phyloP scores from a whole-genome alignment of 2,888 invertebrate genomes.

The Hypomecis punctinalis region DNA sequence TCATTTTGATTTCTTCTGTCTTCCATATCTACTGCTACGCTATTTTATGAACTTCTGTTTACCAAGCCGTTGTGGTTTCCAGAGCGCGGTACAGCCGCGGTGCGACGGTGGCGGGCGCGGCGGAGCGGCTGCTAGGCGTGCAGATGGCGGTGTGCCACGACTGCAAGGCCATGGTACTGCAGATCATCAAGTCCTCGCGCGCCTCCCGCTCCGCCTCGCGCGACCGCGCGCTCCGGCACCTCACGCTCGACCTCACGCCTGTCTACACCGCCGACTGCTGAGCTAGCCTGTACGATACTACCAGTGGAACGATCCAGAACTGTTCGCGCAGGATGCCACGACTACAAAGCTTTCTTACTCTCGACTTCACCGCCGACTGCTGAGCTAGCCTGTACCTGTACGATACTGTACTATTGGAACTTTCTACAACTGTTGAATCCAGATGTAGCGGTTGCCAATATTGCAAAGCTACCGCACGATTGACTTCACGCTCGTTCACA shows the following conservation, averaged over 20 bases:
- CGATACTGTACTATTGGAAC: no score
- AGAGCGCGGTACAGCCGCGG: constrained; percentile 87
- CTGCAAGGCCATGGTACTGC: constrained; percentile 96
- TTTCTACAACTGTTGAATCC: no score
- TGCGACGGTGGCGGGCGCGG: constrained; percentile 81
- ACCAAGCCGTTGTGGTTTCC: constrained; percentile 28
- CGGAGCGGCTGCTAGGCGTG: constrained; percentile 89
- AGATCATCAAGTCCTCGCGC: constrained; percentile 95
- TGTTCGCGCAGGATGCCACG: no score
- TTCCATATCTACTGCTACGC: no score
- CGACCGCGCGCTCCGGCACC: constrained; percentile 92
- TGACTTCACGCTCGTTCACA: constrained; percentile 93
- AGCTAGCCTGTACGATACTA: neutral
- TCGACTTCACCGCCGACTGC: no score
- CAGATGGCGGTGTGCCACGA: constrained; percentile 97
- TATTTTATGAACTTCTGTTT: no score
- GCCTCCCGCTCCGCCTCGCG: constrained; percentile 92
- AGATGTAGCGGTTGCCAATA: no score
- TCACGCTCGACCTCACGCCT: constrained; percentile 93
- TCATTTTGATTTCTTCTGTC: no score
- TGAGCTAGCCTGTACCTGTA: no score
- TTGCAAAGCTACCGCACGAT: constrained; percentile 93
- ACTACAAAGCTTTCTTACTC: no score
- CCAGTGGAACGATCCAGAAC: no score
- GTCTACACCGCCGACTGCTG: constrained; percentile 87